phyloP scores from a whole-genome alignment of 2,113 vertebrate species.

The Micronycteris hirsuta region DNA sequence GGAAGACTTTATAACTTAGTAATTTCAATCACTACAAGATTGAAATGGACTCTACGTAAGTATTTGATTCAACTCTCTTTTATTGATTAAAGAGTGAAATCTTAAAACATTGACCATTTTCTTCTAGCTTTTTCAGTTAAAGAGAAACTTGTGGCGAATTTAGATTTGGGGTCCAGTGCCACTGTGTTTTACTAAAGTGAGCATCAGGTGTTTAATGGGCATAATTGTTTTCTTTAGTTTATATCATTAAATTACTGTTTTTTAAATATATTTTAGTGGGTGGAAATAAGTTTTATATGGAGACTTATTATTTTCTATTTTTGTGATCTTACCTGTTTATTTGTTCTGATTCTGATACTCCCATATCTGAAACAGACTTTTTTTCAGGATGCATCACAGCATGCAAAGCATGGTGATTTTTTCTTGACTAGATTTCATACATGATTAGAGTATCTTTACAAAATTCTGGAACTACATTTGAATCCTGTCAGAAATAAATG shows the following conservation, averaged over 20 bases:
- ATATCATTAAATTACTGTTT: background rate
- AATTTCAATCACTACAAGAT: background rate
- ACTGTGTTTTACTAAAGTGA: background rate
- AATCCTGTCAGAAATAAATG: constrained; percentile 56
- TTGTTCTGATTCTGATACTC: background rate
- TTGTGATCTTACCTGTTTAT: background rate
- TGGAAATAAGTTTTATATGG: background rate
- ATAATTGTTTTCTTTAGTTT: background rate
- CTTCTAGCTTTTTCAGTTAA: background rate
- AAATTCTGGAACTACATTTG: constrained; percentile 41
- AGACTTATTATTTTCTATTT: background rate
- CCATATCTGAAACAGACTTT: background rate
- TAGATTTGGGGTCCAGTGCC: background rate
- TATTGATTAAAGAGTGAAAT: background rate
- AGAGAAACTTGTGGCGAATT: background rate
- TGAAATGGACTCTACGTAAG: background rate
- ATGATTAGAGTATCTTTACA: constrained; percentile 37
- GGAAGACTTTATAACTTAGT: background rate
- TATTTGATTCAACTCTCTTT: background rate
- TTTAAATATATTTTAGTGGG: background rate
- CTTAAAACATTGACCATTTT: background rate
- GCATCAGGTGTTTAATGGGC: background rate
- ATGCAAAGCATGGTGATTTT: background rate
- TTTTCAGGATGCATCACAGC: background rate
- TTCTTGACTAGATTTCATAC: constrained; percentile 15